These are phyloP conservation scores for Cavia aperea DNA, from an alignment of 2,113 vertebrate genomes.

Conservation along the genomic window DNA sequence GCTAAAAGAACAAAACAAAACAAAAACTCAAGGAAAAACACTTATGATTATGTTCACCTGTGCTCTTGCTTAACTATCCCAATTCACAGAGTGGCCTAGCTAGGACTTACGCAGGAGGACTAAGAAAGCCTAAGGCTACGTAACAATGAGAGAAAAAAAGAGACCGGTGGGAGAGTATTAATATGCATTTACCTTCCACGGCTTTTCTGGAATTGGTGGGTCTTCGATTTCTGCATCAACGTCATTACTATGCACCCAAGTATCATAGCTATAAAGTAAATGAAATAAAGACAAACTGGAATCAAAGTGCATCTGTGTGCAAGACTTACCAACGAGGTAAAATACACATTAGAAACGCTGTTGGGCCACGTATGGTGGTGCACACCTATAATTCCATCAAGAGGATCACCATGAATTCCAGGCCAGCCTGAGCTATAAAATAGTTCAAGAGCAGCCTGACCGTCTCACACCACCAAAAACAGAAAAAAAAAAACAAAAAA, in stretches of 20 bases:
- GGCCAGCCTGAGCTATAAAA: not conserved
- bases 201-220: slow-evolving; percentile 87
- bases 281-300: slow-evolving; percentile 17
- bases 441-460: not conserved
- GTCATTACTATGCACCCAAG: slow-evolving; percentile 90
- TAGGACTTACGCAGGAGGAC: not conserved
- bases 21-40: not conserved
- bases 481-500: not conserved
- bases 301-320: not conserved
- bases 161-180: not conserved
- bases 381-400: not conserved
- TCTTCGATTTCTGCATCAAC: slow-evolving; percentile 94
- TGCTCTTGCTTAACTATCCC: not conserved
- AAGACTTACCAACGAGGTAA: not conserved
- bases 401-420: not conserved
- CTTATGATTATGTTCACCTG: no score
- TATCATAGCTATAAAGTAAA: slow-evolving; percentile 86
- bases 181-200: slow-evolving; percentile 86
- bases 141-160: not conserved
- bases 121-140: not conserved
- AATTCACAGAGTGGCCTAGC: not conserved
- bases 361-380: not conserved
- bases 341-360: not conserved
- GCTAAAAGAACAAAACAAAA: not conserved
- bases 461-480: not conserved